A percentile compares a stretch with the other conserved stretches of the same genome.
Conservation (phyloP, 1,140 invertebrate genomes). For the Bathynomus jamesi region DNA sequence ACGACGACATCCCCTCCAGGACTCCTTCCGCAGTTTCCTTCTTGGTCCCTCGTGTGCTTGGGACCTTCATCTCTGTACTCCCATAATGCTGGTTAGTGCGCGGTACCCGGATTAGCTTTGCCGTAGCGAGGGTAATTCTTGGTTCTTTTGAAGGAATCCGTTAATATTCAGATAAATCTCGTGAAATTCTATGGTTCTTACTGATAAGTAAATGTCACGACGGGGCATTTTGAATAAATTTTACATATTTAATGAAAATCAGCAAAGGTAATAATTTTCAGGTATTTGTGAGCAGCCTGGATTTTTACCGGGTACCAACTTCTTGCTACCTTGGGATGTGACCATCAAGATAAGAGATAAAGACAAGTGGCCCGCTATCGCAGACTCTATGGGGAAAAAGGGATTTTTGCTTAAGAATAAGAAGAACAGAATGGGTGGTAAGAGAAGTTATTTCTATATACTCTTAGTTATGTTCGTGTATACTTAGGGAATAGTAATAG, state of each 20-base stretch:
- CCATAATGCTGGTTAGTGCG: constrained; percentile 71
- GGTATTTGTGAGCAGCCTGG: constrained; percentile 58
- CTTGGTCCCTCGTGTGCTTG: constrained; percentile 84
- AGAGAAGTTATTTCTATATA: too few species aligned
- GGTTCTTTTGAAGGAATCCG: too few species aligned
- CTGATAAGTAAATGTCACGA: too few species aligned
- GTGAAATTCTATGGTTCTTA: too few species aligned
- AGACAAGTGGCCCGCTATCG: constrained; percentile 46
- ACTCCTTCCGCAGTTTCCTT: constrained; percentile 79
- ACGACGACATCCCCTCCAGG: constrained; percentile 66
- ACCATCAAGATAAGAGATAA: constrained; percentile 54
- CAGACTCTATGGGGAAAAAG: constrained; percentile 34
- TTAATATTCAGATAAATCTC: too few species aligned
- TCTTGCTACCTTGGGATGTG: constrained; percentile 91
- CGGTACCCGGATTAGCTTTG: too few species aligned
- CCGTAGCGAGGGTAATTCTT: too few species aligned
- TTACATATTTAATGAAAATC: not conserved
- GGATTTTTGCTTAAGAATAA: constrained; percentile 24
- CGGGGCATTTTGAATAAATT: too few species aligned
- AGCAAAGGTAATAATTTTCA: constrained; percentile 30
- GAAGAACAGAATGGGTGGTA: constrained; percentile 19
- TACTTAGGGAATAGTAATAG: too few species aligned
- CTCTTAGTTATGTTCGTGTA: too few species aligned
- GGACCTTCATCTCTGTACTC: constrained; percentile 85
- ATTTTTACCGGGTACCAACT: constrained; percentile 80